Base-by-base conservation (phyloP, 2,797 vertebrate species). In the Phrynocephalus guinanensis region DNA sequence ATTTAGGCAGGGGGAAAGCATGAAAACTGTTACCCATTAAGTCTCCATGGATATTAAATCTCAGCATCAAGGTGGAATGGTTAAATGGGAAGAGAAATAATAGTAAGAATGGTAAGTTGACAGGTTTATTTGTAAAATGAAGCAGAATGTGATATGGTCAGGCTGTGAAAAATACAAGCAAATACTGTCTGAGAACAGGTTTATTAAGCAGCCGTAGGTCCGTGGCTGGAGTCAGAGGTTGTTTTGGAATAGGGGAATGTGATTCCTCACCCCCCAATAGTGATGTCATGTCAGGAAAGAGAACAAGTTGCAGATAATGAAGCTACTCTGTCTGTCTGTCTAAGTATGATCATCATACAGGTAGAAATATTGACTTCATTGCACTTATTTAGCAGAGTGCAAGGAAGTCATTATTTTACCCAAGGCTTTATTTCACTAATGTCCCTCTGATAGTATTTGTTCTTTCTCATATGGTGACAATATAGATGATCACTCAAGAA, bases 401-500 rank as follows among this genome's bases (percentile, higher is more conserved):
- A 83, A 70, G 77, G 30, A 38, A 16, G 52, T 83, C 24, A 11
- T 24, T 38, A 79, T 67, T 10, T 28, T 50, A 86, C 28, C 73
- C 28, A 70, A 79, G 10, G 52, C 63, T 33, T 70, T 63, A n/a
- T 70, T 48, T 6, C 30, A 66, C 26, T 48, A 1, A 30, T 3
- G 4, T 22, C 26, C 50, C 18, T 24, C 33, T n/a, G 30, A 38
- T 28, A 80, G 8, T 68, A 3, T 89, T n/a, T 79, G 18, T 5
- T 70, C 33, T 13, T 56, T 52, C 79, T 56, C n/a, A 6, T 70
- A 28, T 80, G 30, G 5, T 24, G 50, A 48, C n/a, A 48, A 9
- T 15, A 44, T 83, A 48, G 33, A 18, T 48, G 66, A 26, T 28
- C 85, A 70, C 78, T 83, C 50, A 73, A 92, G 87, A 90, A 80